A percentile compares a stretch with the other conserved stretches of the same genome.
Conservation (phyloP, 2,113 vertebrate genomes). For the Sinocyclocheilus anshuiensis region DNA sequence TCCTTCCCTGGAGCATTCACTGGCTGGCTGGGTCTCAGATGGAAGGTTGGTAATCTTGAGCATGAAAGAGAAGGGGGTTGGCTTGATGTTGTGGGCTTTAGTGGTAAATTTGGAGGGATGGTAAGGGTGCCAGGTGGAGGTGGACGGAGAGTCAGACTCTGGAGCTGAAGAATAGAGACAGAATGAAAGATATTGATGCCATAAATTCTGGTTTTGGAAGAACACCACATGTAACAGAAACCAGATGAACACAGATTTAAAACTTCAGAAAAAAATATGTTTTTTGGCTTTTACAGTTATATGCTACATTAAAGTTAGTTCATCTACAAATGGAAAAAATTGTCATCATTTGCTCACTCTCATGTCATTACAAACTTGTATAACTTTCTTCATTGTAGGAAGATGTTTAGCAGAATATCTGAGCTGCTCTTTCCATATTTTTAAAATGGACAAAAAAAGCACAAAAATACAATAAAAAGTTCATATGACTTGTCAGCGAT, state of each 20-base stretch:
- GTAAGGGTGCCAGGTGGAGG: conserved; percentile 69
- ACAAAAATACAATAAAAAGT: background rate
- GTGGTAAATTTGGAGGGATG: conserved; percentile 72
- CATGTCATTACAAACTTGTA: background rate
- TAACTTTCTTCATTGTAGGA: background rate
- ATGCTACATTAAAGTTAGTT: background rate
- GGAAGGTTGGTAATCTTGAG: conserved; percentile 39
- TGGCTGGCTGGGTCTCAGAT: conserved; percentile 53
- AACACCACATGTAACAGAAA: background rate
- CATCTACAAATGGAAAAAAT: background rate
- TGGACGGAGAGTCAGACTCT: conserved; percentile 73
- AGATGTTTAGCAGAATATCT: background rate
- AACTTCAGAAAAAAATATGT: background rate
- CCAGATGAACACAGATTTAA: background rate
- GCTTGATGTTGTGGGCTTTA: conserved; percentile 66
- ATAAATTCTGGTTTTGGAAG: background rate
- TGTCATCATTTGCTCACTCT: background rate
- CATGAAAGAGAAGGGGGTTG: conserved; percentile 57
- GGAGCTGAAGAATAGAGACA: conserved; percentile 62
- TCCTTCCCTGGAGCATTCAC: conserved; percentile 42
- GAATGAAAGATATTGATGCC: conserved; percentile 9
- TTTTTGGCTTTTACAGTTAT: background rate
- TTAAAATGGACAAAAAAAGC: background rate
- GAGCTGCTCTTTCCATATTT: background rate
- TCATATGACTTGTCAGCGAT: background rate